Conservation (phyloP, 1,140 invertebrate species). For the Neoseiulus cucumeris region DNA sequence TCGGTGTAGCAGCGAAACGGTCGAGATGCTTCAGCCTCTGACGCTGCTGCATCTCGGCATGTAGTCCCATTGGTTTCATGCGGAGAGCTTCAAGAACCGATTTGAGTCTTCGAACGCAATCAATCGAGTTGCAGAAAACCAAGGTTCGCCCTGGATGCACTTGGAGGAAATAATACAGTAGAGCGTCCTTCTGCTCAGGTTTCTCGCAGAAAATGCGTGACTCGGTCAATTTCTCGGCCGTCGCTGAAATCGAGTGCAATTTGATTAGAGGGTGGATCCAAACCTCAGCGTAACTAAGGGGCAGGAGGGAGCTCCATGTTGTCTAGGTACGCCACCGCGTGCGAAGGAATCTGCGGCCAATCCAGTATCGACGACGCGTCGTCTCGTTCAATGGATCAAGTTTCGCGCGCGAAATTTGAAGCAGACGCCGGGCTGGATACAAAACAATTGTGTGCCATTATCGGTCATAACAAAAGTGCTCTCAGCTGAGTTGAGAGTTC, state of each 20-base stretch:
- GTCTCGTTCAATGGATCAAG: too few species aligned
- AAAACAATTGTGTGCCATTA: too few species aligned
- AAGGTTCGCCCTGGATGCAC: slow-evolving; percentile 67
- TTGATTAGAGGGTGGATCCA: slow-evolving; percentile 21
- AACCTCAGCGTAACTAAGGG: too few species aligned
- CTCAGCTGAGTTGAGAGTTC: too few species aligned
- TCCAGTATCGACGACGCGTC: too few species aligned
- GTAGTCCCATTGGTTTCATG: slow-evolving; percentile 57
- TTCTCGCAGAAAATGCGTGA: slow-evolving; percentile 43
- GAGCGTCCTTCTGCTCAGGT: slow-evolving; percentile 42
- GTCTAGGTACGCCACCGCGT: too few species aligned
- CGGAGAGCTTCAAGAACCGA: slow-evolving; percentile 58
- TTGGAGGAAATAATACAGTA: slow-evolving; percentile 76
- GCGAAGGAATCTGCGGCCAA: too few species aligned
- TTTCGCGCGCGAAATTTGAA: too few species aligned
- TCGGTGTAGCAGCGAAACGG: slow-evolving; percentile 50
- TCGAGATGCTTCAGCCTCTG: slow-evolving; percentile 87
- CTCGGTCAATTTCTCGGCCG: slow-evolving; percentile 59
- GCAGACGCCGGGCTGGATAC: too few species aligned
- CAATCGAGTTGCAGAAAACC: slow-evolving; percentile 93
- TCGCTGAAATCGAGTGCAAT: slow-evolving; percentile 34
- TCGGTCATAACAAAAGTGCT: too few species aligned
- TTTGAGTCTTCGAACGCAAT: slow-evolving; percentile 61
- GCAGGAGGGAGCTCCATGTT: too few species aligned
- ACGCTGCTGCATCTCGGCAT: slow-evolving; percentile 85